Percentiles rank a stretch among this genome's conserved stretches.
These are phyloP conservation scores for Zaprionus gabonicus DNA, from an alignment of 1,140 invertebrate genomes.

Conservation along the genomic window DNA sequence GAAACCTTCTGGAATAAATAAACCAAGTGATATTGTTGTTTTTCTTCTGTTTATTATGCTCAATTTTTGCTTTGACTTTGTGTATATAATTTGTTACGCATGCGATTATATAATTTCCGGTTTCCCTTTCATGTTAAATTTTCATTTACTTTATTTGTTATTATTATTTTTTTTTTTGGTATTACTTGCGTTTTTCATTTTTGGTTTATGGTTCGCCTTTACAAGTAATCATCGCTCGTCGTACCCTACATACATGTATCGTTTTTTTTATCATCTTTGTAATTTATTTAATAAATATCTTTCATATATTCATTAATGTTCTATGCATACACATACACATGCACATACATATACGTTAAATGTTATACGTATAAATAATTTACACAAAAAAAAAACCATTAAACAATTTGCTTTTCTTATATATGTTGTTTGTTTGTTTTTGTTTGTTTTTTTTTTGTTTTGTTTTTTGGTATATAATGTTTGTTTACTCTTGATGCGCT, in stretches of 20 bases:
- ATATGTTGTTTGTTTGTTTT: conserved; percentile 20
- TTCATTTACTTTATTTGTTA: conserved; percentile 6
- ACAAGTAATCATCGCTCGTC: conserved; percentile 65
- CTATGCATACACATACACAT: conserved; percentile 43
- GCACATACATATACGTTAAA: conserved; percentile 31
- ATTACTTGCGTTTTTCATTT: conserved; percentile 31
- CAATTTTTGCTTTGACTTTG: conserved; percentile 64
- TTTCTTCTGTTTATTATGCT: conserved; percentile 72
- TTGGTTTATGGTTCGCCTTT: conserved; percentile 59
- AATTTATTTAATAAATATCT: conserved; percentile 72
- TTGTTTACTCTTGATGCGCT: conserved; percentile 6
- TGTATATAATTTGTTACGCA: conserved; percentile 72
- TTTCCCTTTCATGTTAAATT: conserved; percentile 22
- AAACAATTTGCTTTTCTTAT: conserved; percentile 54
- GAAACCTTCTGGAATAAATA: not conserved
- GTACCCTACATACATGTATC: conserved; percentile 58
- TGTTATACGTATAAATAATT: conserved; percentile 71
- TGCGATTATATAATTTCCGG: conserved; percentile 69
- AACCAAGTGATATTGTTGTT: conserved; percentile 14
- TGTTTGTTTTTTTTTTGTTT: not conserved
- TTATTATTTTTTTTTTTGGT: conserved; percentile 39
- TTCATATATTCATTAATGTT: conserved; percentile 64
- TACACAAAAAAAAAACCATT: conserved; percentile 69
- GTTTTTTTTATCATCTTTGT: conserved; percentile 59
- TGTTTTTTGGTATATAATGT: conserved; percentile 15